These are phyloP conservation scores for Actinostola sp. DNA, from an alignment of 92 coral and sea anemone genomes.

Conservation along the genomic window DNA sequence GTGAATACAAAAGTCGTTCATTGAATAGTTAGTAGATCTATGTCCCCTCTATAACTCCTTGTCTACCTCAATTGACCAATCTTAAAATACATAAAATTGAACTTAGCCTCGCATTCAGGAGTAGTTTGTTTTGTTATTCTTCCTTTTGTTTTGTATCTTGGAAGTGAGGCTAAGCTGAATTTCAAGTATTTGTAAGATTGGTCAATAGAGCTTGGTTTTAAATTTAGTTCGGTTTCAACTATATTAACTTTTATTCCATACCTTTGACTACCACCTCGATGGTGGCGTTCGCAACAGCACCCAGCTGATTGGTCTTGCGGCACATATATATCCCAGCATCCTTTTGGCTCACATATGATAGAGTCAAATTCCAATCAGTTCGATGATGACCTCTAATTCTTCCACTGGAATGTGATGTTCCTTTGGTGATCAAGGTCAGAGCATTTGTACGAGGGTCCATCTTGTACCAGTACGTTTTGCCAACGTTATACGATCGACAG, in stretches of 20 bases:
- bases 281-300: conserved; percentile 40
- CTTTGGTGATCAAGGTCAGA: conserved; percentile 5
- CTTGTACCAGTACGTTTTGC: conserved; percentile 62
- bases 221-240: too few species aligned
- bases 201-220: too few species aligned
- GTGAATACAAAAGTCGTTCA: too few species aligned
- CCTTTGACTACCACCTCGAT: conserved; percentile 63
- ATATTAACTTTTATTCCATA: conserved; percentile 4
- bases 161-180: too few species aligned
- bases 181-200: too few species aligned
- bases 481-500: conserved; percentile 41
- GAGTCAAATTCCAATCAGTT: conserved; percentile 2
- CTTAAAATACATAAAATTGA: too few species aligned
- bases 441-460: conserved; percentile 16
- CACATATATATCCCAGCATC: conserved; percentile 77
- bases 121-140: too few species aligned
- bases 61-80: too few species aligned
- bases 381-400: not conserved
- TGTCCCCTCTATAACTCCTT: too few species aligned
- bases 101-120: too few species aligned
- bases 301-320: conserved; percentile 46
- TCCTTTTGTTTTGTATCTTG: too few species aligned
- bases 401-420: not conserved
- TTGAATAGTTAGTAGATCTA: too few species aligned
- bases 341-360: conserved; percentile 28